Conservation (phyloP, 2,113 vertebrate species). For the Microtus richardsoni region DNA sequence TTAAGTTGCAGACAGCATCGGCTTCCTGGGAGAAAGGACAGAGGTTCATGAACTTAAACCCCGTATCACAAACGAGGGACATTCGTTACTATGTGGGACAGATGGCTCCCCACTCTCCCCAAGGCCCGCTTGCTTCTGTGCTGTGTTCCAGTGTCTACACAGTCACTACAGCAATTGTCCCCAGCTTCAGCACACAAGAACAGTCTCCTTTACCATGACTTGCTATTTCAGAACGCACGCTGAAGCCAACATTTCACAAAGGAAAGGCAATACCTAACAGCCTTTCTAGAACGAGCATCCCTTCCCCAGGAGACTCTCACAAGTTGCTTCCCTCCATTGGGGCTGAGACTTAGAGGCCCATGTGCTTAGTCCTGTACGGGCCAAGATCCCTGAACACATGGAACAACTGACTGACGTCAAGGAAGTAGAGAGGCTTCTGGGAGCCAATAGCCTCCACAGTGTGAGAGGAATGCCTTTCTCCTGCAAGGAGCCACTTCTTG, state of each 20-base stretch:
- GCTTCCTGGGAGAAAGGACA: constrained; percentile 90
- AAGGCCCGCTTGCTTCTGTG: neutral
- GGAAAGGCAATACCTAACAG: neutral
- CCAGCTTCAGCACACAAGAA: neutral
- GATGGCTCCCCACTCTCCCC: neutral
- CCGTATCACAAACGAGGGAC: neutral
- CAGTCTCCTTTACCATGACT: neutral
- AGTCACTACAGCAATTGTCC: neutral
- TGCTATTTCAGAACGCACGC: neutral
- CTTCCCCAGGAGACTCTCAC: neutral
- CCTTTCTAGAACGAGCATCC: neutral
- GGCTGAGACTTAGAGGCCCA: neutral
- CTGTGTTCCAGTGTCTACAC: neutral
- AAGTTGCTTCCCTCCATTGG: neutral
- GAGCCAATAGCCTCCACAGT: rapidly evolving
- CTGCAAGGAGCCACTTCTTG: neutral
- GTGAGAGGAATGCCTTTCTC: neutral
- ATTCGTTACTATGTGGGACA: neutral
- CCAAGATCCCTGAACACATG: neutral
- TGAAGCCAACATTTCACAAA: neutral
- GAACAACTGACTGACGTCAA: neutral
- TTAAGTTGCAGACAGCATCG: constrained; percentile 96
- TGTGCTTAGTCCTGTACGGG: no score
- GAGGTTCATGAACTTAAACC: neutral
- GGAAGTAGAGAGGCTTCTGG: neutral